phyloP scores from a whole-genome alignment of 2,888 invertebrate genomes.

The Drosophila borborema region DNA sequence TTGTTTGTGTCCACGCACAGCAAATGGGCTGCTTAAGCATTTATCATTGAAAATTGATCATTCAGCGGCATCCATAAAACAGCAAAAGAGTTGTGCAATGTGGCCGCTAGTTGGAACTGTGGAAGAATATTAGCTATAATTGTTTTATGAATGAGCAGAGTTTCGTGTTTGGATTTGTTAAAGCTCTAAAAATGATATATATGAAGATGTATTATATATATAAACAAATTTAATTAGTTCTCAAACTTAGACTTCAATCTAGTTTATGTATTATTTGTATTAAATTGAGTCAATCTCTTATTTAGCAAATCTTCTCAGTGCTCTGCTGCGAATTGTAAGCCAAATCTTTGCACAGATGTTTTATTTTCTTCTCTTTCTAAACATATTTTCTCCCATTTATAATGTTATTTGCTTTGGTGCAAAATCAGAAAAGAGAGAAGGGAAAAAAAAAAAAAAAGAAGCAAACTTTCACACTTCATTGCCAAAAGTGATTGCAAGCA shows the following conservation, averaged over 20 bases:
- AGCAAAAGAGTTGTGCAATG: not conserved
- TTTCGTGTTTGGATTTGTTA: not conserved
- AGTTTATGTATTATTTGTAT: no score
- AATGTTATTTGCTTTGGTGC: not conserved
- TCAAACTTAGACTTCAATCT: no score
- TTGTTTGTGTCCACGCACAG: slow-evolving; percentile 30
- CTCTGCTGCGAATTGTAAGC: not conserved
- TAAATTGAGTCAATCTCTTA: no score
- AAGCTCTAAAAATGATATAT: not conserved
- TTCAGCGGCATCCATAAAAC: slow-evolving; percentile 7
- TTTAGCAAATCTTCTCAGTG: not conserved
- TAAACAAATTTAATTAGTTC: no score
- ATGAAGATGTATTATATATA: no score
- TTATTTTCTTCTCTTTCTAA: not conserved
- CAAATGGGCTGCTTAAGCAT: slow-evolving; percentile 2
- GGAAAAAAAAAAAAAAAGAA: not conserved
- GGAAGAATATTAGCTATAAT: not conserved
- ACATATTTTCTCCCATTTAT: slow-evolving; percentile 15
- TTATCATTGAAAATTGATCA: slow-evolving; percentile 1
- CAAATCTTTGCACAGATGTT: not conserved
- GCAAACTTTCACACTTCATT: slow-evolving; percentile 61
- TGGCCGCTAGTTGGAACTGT: not conserved
- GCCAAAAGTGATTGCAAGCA: slow-evolving; percentile 46
- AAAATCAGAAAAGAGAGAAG: not conserved
- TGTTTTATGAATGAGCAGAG: not conserved